Conservation (phyloP, 2,797 vertebrate species). For the Florisuga fusca region DNA sequence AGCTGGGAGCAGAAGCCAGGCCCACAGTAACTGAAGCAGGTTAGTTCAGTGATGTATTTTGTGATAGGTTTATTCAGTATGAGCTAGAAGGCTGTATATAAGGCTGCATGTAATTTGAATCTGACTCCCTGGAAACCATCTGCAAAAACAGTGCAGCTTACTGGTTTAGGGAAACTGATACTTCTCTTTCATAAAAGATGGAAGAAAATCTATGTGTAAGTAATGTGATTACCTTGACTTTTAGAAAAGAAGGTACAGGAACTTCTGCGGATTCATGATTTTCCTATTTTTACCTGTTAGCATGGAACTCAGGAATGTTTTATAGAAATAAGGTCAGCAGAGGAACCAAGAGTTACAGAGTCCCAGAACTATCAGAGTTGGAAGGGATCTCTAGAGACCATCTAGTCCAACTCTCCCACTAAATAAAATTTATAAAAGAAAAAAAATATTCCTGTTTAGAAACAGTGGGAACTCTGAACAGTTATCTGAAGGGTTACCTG, state of each 20-base stretch:
- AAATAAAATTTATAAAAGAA: neutral
- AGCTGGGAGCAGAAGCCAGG: neutral
- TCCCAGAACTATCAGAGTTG: too few species aligned
- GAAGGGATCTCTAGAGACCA: too few species aligned
- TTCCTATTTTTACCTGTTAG: neutral
- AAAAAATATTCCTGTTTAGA: neutral
- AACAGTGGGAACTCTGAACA: neutral
- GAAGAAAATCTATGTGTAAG: neutral
- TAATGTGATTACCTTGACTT: neutral
- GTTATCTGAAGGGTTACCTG: neutral
- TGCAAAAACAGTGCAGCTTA: neutral
- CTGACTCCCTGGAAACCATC: neutral
- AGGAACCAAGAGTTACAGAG: neutral
- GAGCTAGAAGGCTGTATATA: neutral
- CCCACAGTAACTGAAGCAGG: neutral
- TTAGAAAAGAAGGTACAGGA: neutral
- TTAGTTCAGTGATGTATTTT: neutral
- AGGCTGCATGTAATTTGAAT: neutral
- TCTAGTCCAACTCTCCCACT: too few species aligned
- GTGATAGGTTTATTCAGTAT: neutral
- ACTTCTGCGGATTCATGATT: neutral
- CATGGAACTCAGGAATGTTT: neutral
- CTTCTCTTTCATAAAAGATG: neutral
- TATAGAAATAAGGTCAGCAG: neutral
- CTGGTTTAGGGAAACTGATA: neutral